Evolutionary conservation across 64 coral and sea anemone species (phyloP).

Genomic region (Pocillopora verrucosa): DNA sequence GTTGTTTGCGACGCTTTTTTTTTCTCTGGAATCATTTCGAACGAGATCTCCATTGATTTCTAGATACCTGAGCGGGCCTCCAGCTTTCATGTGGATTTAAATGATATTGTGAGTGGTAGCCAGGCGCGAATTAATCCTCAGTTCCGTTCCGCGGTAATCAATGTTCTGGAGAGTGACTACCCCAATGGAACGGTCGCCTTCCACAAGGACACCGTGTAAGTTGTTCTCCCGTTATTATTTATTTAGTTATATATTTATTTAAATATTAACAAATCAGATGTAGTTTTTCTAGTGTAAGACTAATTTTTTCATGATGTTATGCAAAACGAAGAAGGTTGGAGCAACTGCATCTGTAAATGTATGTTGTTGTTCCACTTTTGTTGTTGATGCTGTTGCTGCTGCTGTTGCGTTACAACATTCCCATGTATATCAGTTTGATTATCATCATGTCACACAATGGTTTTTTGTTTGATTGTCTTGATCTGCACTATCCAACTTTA

Average conservation of each 20-base stretch:
- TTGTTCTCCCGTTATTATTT: background rate
- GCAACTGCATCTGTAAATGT: too few relatives aligned
- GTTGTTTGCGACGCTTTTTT: background rate
- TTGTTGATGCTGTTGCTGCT: background rate
- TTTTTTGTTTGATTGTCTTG: too few relatives aligned
- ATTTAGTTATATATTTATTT: background rate
- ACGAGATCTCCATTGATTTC: conserved; percentile 8
- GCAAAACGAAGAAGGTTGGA: too few relatives aligned
- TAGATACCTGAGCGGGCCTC: conserved; percentile 82
- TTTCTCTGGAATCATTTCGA: background rate
- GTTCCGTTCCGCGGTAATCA: conserved; percentile 55
- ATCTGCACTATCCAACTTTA: too few relatives aligned
- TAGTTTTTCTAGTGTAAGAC: background rate
- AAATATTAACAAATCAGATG: background rate
- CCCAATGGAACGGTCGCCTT: conserved; percentile 87
- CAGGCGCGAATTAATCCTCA: conserved; percentile 58
- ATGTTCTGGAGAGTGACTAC: conserved; percentile 80
- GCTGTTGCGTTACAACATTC: too few relatives aligned
- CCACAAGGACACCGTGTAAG: conserved; percentile 61
- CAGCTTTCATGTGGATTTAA: conserved; percentile 83
- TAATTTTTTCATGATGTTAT: too few relatives aligned
- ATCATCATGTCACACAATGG: too few relatives aligned
- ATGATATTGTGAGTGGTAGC: conserved; percentile 45
- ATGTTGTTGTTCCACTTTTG: too few relatives aligned
- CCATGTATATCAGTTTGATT: too few relatives aligned